Base-by-base conservation (phyloP, 1,140 invertebrate species). In the Bombyx mori region DNA sequence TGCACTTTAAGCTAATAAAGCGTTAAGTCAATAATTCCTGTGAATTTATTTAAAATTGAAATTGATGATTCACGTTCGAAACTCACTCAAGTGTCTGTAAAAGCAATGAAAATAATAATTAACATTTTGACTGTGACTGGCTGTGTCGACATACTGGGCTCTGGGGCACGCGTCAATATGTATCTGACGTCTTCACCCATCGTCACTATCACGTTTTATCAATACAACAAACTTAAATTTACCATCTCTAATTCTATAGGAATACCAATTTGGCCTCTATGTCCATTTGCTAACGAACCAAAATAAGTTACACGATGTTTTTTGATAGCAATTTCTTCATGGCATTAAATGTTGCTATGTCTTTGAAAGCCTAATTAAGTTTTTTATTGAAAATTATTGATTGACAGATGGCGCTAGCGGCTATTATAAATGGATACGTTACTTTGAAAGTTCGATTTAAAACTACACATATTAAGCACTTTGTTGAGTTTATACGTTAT, bases 301-400 rank as follows among this genome's bases (percentile, higher is more conserved):
- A 42, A 42, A 35, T 52, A 59, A 18, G 12, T 46, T 44, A 64
- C 59, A 70, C 58, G 56, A 8, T 26, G 35, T 26, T 53, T 56
- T 44, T 9, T 42, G 9, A 9, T 12, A 10, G 44, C 60, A 51
- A 54, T 8, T 12, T 52, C 50, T 60, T 54, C 61, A 22, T 67
- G 67, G 71, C 62, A 69, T 65, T 62, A 59, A 58, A 69, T 65
- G 69, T 73, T 72, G 60, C 66, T 71, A 71, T 73, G 75, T 78
- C 75, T 79, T 80, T 79, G 77, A 86, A 75, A 84, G 79, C 77
- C 79, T 84, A 82, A 82, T 82, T 83, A 83, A 76, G 77, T 84
- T 86, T 84, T 79, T 67, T 73, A 79, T 82, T 78, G 76, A 81
- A 81, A 75, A 72, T 75, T 76, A 66, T 77, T 82, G 82, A 86